Evolutionary conservation across 2,888 invertebrate species (phyloP), one percentile per base, ranked within the genome.

Genomic region (Polia nebulosa): DNA sequence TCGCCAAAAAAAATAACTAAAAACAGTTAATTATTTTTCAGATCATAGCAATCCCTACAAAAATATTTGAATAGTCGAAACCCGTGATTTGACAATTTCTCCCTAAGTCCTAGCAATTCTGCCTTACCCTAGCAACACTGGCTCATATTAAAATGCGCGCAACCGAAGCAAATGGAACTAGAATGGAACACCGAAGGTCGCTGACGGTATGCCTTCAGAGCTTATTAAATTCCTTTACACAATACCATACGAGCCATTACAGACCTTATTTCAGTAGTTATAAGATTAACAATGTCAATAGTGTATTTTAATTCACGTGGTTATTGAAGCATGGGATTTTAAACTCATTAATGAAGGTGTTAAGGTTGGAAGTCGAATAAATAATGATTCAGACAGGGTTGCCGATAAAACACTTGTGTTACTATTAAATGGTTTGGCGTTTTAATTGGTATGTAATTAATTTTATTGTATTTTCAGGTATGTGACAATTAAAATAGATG

Each of bases 101-200:
- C 61, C 75, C 65, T 6, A 13, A 39, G 45, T 45, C 6, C 6
- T 15, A 39, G 72, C 17, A 56, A 69, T 55, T n/a, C n/a, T 6
- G 13, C 17, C 5, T 0, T 17, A 63, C 22, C 4, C 49, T 85
- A 66, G 88, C 86, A 90, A 88, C 86, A 86, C 84, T 66, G 34
- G 51, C 39, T 59, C 76, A 84, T 80, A 88, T 87, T 84, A 83
- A 72, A 85, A 86, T 85, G 84, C 87, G 83, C 76, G 69, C 79
- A 82, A 83, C 81, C 82, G 76, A 79, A 86, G 76, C 78, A 80
- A 87, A 84, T 83, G 73, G 72, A 85, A 78, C 84, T 71, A 84
- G 84, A 88, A 87, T 86, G 84, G 77, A 84, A 76, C 80, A 84
- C 76, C 76, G 90, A 90, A 90, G 87, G 87, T 72, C 88, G 74